phyloP scores from a whole-genome alignment of 1,140 invertebrate genomes.

The Polypedilum vanderplanki region DNA sequence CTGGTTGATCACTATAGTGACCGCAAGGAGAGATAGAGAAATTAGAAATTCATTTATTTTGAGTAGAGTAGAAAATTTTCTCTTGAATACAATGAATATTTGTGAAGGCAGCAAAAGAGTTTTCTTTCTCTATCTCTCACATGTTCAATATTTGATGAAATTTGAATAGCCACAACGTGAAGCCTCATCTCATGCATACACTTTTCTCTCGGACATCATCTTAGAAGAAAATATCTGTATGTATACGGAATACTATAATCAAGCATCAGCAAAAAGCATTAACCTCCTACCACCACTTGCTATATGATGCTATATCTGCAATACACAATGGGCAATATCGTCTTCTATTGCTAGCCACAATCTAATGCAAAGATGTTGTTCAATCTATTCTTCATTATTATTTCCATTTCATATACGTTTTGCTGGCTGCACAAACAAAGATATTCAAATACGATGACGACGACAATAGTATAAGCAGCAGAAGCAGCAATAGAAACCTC shows the following conservation, averaged over 20 bases:
- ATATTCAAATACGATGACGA: slow-evolving; percentile 18
- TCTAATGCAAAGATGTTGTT: slow-evolving; percentile 27
- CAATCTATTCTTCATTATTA: slow-evolving; percentile 20
- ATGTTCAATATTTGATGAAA: slow-evolving; percentile 29
- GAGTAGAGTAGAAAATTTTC: neutral
- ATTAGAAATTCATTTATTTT: slow-evolving; percentile 11
- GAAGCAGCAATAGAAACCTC: no score
- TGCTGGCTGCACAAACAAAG: slow-evolving; percentile 16
- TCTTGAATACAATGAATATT: neutral
- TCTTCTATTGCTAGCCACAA: neutral
- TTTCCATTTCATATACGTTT: slow-evolving; percentile 15
- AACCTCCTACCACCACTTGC: neutral
- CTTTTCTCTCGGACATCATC: neutral
- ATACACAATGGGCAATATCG: slow-evolving; percentile 20
- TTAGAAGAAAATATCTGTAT: neutral
- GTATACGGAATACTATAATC: neutral
- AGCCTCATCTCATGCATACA: slow-evolving; percentile 19
- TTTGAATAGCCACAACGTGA: slow-evolving; percentile 23
- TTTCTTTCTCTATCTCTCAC: neutral
- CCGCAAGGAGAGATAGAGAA: neutral
- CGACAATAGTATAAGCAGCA: neutral
- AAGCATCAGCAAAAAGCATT: slow-evolving; percentile 25
- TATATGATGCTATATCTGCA: neutral
- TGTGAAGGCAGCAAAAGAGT: neutral
- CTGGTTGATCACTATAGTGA: slow-evolving; percentile 10